Base-by-base conservation (phyloP, 2,888 invertebrate species). In the Augochlorella aurata region DNA sequence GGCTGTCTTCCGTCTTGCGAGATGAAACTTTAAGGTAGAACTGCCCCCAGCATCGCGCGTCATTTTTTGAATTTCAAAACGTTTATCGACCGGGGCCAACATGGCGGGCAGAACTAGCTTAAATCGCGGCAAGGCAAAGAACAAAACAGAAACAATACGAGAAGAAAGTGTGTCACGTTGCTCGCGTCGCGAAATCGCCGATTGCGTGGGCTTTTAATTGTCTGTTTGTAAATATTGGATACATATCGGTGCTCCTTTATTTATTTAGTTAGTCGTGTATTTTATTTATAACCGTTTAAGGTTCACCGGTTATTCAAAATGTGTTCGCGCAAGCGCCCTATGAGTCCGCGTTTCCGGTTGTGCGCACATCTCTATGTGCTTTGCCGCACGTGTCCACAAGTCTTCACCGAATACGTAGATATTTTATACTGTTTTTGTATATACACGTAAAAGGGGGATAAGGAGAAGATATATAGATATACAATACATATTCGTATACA, bases 211-310 rank as follows among this genome's bases (percentile, higher is more conserved):
- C 63, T 68, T 84, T 63, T 82, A 71, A 61, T 58, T 68, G 61
- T 73, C 47, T 78, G 71, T 87, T 82, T 83, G 83, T 89, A 87
- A 80, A 85, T 87, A 85, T 86, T 86, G 88, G 80, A 81, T 82
- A 84, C 79, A 83, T 68, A 68, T 82, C 81, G 74, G 84, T 85
- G 83, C 75, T 81, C 73, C 79, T 83, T 89, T 91, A 91, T 91
- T 91, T 91, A 91, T 91, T 89, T 89, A 90, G 85, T 83, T 90
- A 90, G 82, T 58, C 65, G 65, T 71, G 76, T 86, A 88, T 86
- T 73, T 73, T 91, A 91, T 91, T 91, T 90, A 90, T 91, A 82
- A 72, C 38, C 52, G 50, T 73, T 73, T 49, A 73, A 58, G 16
- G 65, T 49, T 47, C 12, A 50, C 44, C 69, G 49, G 76, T n/a